These are phyloP conservation scores for Eufriesea mexicana DNA, from an alignment of 1,140 invertebrate genomes.

Conservation along the genomic window DNA sequence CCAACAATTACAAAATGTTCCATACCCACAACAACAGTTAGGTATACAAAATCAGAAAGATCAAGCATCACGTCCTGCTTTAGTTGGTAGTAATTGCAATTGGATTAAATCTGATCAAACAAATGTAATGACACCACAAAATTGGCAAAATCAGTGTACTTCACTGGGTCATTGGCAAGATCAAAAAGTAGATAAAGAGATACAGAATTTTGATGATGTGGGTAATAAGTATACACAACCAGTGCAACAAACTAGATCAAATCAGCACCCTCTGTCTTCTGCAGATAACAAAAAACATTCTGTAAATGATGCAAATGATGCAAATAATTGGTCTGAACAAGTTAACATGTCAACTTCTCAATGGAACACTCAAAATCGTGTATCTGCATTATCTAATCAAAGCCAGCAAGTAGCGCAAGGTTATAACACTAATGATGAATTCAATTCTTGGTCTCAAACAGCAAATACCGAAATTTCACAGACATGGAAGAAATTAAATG, in stretches of 20 bases:
- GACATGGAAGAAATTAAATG: conserved; percentile 62
- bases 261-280: conserved; percentile 4
- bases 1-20: conserved; percentile 41
- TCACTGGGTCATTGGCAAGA: conserved; percentile 69
- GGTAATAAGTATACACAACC: conserved; percentile 45
- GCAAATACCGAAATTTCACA: conserved; percentile 41
- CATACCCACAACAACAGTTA: conserved; percentile 44
- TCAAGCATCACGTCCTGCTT: conserved; percentile 32
- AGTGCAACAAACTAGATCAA: conserved; percentile 35
- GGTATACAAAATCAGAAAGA: conserved; percentile 54
- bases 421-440: conserved; percentile 43
- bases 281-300: conserved; percentile 56
- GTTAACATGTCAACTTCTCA: conserved; percentile 12
- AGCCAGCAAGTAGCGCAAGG: conserved; percentile 23
- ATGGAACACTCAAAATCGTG: conserved; percentile 52
- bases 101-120: conserved; percentile 65
- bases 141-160: conserved; percentile 72
- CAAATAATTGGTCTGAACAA: conserved; percentile 15
- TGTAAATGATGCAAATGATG: conserved; percentile 47
- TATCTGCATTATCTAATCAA: conserved; percentile 22
- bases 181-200: conserved; percentile 55
- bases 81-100: conserved; percentile 68
- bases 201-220: conserved; percentile 44
- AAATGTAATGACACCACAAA: conserved; percentile 47
- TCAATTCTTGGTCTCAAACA: conserved; percentile 59